Conservation (phyloP, 2,888 invertebrate species). For the Ophion obscuratus region DNA sequence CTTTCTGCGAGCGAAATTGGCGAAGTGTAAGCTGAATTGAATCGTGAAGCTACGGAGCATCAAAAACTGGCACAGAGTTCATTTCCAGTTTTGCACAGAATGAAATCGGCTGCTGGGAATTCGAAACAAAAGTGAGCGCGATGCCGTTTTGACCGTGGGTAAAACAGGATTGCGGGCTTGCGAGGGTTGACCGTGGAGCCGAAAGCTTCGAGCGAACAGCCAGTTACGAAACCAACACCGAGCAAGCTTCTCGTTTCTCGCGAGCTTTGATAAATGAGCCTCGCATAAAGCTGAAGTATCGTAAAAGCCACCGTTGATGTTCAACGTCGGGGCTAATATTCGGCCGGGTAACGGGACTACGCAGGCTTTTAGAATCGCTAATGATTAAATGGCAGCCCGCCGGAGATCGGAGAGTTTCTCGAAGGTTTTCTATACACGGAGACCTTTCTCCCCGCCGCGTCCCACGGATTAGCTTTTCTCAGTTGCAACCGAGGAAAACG, state of each 20-base stretch:
- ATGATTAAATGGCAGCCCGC: conserved; percentile 81
- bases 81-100: not conserved
- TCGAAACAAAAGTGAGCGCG: conserved; percentile 5
- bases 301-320: conserved; percentile 78
- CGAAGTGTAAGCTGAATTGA: too few relatives aligned
- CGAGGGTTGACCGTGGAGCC: conserved; percentile 8
- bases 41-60: too few relatives aligned
- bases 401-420: conserved; percentile 48
- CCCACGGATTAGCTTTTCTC: conserved; percentile 70
- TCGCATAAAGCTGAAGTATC: conserved; percentile 81
- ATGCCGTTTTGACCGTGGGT: conserved; percentile 37
- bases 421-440: conserved; percentile 69
- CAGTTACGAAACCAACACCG: conserved; percentile 8
- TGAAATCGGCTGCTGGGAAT: not conserved
- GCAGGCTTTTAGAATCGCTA: conserved; percentile 82
- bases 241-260: conserved; percentile 49
- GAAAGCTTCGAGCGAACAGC: conserved; percentile 42
- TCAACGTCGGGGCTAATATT: conserved; percentile 78
- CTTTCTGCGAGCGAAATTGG: too few relatives aligned
- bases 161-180: conserved; percentile 19
- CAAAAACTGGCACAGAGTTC: not conserved
- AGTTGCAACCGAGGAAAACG: conserved; percentile 57
- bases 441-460: conserved; percentile 50
- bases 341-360: conserved; percentile 68
- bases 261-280: conserved; percentile 81